Percentiles rank a stretch among this genome's conserved stretches.
Conservation (phyloP, 1,140 invertebrate species). For the Ditylenchus dipsaci region DNA sequence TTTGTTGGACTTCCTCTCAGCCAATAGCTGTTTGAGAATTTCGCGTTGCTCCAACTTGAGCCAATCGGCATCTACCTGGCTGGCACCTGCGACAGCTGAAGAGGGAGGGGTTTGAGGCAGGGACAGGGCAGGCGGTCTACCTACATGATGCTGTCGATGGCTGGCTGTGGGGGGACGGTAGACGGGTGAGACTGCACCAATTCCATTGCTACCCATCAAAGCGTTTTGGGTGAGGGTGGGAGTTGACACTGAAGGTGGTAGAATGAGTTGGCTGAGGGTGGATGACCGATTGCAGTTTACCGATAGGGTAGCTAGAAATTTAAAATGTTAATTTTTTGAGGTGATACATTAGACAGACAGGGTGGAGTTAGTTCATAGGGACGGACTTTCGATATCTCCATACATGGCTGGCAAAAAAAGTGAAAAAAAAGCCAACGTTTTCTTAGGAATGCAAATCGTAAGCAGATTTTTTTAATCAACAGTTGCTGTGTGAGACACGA, state of each 20-base stretch:
- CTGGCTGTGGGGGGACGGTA: neutral
- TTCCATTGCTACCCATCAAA: neutral
- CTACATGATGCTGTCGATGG: neutral
- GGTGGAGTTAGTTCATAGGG: neutral
- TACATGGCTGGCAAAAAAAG: too few relatives aligned
- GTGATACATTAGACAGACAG: slow-evolving; percentile 8
- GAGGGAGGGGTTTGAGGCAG: neutral
- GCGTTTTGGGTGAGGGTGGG: neutral
- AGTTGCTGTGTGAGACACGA: too few relatives aligned
- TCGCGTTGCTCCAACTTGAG: slow-evolving; percentile 19
- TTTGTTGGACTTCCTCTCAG: slow-evolving; percentile 21
- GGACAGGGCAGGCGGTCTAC: neutral
- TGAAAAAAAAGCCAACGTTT: too few relatives aligned
- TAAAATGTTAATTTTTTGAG: neutral
- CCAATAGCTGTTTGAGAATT: slow-evolving; percentile 31
- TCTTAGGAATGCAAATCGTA: too few relatives aligned
- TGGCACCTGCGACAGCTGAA: neutral
- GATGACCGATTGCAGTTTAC: neutral
- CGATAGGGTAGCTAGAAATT: neutral
- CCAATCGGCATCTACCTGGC: slow-evolving; percentile 19
- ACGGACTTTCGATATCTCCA: too few relatives aligned
- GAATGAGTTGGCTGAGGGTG: neutral
- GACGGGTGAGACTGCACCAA: neutral
- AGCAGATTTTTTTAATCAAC: too few relatives aligned
- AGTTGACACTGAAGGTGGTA: neutral